Conservation (phyloP, 2,113 vertebrate genomes). For the Oryzias curvinotus region DNA sequence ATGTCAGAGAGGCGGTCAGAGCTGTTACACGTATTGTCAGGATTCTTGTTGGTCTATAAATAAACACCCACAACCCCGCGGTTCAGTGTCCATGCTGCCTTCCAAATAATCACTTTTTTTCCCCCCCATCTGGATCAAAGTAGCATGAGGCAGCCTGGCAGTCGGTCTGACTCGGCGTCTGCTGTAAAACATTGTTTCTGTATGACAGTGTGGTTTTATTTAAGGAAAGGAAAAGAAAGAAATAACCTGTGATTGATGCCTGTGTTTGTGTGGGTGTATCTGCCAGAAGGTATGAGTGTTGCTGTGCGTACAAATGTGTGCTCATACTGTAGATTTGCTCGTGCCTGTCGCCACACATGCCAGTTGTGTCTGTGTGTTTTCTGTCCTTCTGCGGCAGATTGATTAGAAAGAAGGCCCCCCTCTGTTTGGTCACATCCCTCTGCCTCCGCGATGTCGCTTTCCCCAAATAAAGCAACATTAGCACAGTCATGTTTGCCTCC, state of each 20-base stretch:
- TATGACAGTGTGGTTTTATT: constrained; percentile 29
- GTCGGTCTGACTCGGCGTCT: constrained; percentile 25
- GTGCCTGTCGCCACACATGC: constrained; percentile 13
- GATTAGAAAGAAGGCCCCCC: constrained; percentile 53
- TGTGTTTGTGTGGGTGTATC: constrained; percentile 47
- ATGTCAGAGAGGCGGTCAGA: constrained; percentile 41
- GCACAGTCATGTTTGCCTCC: constrained; percentile 45
- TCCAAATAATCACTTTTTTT: constrained; percentile 51
- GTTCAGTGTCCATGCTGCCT: constrained; percentile 35
- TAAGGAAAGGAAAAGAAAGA: constrained; percentile 7
- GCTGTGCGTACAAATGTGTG: constrained; percentile 4
- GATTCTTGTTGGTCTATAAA: constrained; percentile 40
- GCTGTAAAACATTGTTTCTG: constrained; percentile 16
- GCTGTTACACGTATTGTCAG: constrained; percentile 17
- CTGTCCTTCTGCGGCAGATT: constrained; percentile 51
- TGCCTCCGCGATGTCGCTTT: constrained; percentile 41
- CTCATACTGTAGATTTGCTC: constrained; percentile 16
- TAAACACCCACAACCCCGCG: constrained; percentile 28
- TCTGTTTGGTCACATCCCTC: constrained; percentile 54
- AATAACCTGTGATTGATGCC: constrained; percentile 55
- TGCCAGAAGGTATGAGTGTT: constrained; percentile 49
- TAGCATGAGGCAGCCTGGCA: constrained; percentile 34
- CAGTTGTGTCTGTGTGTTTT: constrained; percentile 28
- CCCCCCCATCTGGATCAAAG: constrained; percentile 39
- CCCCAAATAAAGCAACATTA: constrained; percentile 57